Evolutionary conservation across 2,113 vertebrate species (phyloP), one percentile per base, ranked within the genome.

Genomic region (Steatornis caripensis): DNA sequence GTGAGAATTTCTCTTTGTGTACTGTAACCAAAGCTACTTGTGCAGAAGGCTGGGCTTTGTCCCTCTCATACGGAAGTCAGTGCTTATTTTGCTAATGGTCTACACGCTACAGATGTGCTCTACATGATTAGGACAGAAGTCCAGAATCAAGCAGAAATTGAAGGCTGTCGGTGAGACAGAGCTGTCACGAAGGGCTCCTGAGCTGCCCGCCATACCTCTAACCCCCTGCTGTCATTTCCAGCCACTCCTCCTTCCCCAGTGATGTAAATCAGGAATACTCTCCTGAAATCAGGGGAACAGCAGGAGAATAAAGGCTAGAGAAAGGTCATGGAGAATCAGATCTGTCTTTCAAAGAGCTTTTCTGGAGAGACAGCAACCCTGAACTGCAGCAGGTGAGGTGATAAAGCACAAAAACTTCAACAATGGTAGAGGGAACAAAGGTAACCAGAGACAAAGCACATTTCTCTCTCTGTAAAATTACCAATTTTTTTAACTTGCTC

Each of bases 31-130:
- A 37, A 86, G 15, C 34, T 34, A 7, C 43, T 45, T 39, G 11
- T 54, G 29, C 55, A 69, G 29, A 51, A 51, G 27, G 21, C 32
- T 71, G 46, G 23, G n/a, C 48, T 87, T 78, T 1, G 0, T 15
- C 26, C 23, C 54, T 70, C 39, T 84, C 7, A 0, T 15, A 7
- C 51, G n/a, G 30, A 21, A 61, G 23, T 24, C 1, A 0, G 21
- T 48, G 41, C 36, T 69, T 27, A 10, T 41, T 53, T n/a, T n/a
- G 11, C 45, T 61, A 48, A 74, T 65, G 36, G 37, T 48, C 53
- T 74, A 23, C 37, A 54, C 22, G 10, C 15, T 64, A 49, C n/a
- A 34, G 66, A 36, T 1, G 54, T 36, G 21, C 32, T 65, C 24
- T 53, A 2, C 0, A 0, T 36, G 41, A 26, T 62, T 18, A 29